Conservation (phyloP, 2,797 vertebrate genomes). For the Spea hammondii region DNA sequence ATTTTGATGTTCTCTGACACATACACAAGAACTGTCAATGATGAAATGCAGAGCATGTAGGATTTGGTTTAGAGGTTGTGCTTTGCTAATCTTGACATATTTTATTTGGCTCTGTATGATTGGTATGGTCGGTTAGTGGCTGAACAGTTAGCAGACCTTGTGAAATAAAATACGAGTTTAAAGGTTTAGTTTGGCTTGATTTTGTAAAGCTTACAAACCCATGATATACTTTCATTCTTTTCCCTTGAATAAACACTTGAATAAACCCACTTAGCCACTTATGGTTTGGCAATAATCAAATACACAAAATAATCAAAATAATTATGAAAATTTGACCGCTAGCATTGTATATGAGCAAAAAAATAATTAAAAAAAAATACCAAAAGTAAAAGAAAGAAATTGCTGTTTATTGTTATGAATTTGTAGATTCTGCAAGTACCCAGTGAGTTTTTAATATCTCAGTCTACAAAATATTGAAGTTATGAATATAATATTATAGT, state of each 20-base stretch:
- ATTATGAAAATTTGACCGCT: slow-evolving; percentile 22
- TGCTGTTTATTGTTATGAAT: slow-evolving; percentile 10
- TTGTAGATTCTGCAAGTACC: neutral
- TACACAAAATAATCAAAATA: slow-evolving; percentile 20
- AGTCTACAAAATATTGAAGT: no score
- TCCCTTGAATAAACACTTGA: slow-evolving; percentile 35
- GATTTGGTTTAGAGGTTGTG: slow-evolving; percentile 64
- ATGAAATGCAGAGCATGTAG: slow-evolving; percentile 58
- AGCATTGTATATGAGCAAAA: slow-evolving; percentile 35
- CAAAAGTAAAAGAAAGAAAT: slow-evolving; percentile 2
- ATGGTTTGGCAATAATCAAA: slow-evolving; percentile 49
- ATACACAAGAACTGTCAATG: slow-evolving; percentile 60
- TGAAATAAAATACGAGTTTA: slow-evolving; percentile 66
- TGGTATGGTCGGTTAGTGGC: slow-evolving; percentile 57
- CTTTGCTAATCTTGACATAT: slow-evolving; percentile 62
- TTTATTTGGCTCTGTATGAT: slow-evolving; percentile 63
- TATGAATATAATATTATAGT: no score
- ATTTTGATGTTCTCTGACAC: slow-evolving; percentile 57
- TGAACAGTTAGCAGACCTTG: slow-evolving; percentile 65
- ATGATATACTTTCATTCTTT: slow-evolving; percentile 54
- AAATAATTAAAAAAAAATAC: slow-evolving; percentile 35
- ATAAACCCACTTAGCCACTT: slow-evolving; percentile 46
- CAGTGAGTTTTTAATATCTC: no score
- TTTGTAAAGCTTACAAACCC: slow-evolving; percentile 63
- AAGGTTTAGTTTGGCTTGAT: slow-evolving; percentile 63